Percentiles rank a stretch among this genome's conserved stretches.
Conservation (phyloP, 2,888 invertebrate species). For the Euplexia lucipara region DNA sequence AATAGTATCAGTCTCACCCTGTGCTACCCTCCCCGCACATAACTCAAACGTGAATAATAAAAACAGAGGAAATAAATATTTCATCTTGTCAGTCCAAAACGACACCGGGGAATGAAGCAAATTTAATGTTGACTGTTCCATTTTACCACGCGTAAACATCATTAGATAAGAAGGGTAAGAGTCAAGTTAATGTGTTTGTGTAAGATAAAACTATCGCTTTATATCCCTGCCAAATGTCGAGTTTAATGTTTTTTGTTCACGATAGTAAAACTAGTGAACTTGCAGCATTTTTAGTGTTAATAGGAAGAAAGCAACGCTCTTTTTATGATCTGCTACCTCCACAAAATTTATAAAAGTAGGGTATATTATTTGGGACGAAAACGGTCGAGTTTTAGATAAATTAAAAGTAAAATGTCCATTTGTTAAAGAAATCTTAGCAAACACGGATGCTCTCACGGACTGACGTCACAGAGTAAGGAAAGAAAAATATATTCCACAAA, state of each 20-base stretch:
- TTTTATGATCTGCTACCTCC: conserved; percentile 26
- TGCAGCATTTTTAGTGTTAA: conserved; percentile 28
- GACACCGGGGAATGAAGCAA: conserved; percentile 63
- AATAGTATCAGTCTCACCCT: conserved; percentile 65
- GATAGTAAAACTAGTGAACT: conserved; percentile 40
- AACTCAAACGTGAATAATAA: conserved; percentile 65
- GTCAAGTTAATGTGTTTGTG: conserved; percentile 68
- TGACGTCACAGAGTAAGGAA: no score
- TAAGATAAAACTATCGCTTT: conserved; percentile 65
- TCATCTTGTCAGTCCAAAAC: conserved; percentile 71
- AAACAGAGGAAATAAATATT: conserved; percentile 63
- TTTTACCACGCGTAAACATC: conserved; percentile 64
- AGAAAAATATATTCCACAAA: no score
- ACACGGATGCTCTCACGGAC: no score
- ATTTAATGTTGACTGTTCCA: conserved; percentile 51
- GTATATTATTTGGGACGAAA: no score
- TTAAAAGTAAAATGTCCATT: no score
- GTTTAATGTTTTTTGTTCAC: conserved; percentile 47
- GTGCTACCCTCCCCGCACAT: conserved; percentile 71
- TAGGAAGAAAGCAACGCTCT: conserved; percentile 15
- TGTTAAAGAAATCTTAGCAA: no score
- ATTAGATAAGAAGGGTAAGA: conserved; percentile 70
- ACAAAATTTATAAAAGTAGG: background rate
- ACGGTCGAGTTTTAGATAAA: no score
- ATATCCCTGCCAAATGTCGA: conserved; percentile 38